Evolutionary conservation across 2,888 invertebrate genomes (phyloP).

Genomic region (Pterostichus niger): DNA sequence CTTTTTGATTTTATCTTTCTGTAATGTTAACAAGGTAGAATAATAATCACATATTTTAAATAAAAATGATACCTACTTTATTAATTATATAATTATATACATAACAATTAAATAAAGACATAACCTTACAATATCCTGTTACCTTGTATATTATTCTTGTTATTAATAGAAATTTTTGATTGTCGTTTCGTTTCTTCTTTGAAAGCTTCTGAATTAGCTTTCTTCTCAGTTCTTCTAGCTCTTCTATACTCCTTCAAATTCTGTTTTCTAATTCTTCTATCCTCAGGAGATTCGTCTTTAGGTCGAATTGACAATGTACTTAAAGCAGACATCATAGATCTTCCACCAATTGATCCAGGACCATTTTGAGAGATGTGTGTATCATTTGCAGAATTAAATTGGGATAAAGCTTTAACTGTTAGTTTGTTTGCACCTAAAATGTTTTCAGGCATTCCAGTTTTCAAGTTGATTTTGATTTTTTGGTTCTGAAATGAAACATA

Average conservation of each 20-base stretch:
- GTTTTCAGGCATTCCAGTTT: slow-evolving; percentile 87
- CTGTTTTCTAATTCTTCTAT: slow-evolving; percentile 88
- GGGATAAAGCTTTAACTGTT: slow-evolving; percentile 84
- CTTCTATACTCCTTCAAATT: slow-evolving; percentile 87
- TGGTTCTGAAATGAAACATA: slow-evolving; percentile 72
- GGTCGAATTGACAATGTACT: slow-evolving; percentile 85
- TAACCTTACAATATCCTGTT: slow-evolving; percentile 81
- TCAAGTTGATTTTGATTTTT: slow-evolving; percentile 85
- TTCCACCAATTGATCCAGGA: slow-evolving; percentile 80
- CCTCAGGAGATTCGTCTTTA: slow-evolving; percentile 88
- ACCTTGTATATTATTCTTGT: slow-evolving; percentile 86
- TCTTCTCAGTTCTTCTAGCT: slow-evolving; percentile 90
- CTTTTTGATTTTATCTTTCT: too few species aligned
- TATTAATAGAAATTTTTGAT: slow-evolving; percentile 88
- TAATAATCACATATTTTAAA: neutral
- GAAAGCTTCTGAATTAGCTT: slow-evolving; percentile 89
- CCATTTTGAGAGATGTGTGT: slow-evolving; percentile 74
- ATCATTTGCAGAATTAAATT: slow-evolving; percentile 80
- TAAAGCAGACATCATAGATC: slow-evolving; percentile 84
- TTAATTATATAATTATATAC: slow-evolving; percentile 34
- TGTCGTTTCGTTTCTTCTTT: slow-evolving; percentile 92
- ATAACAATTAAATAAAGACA: slow-evolving; percentile 40
- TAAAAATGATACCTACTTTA: slow-evolving; percentile 9
- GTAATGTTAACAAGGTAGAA: too few species aligned
- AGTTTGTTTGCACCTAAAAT: slow-evolving; percentile 82